Base-by-base conservation (phyloP, 2,888 invertebrate genomes). In the Mythimna pallens region DNA sequence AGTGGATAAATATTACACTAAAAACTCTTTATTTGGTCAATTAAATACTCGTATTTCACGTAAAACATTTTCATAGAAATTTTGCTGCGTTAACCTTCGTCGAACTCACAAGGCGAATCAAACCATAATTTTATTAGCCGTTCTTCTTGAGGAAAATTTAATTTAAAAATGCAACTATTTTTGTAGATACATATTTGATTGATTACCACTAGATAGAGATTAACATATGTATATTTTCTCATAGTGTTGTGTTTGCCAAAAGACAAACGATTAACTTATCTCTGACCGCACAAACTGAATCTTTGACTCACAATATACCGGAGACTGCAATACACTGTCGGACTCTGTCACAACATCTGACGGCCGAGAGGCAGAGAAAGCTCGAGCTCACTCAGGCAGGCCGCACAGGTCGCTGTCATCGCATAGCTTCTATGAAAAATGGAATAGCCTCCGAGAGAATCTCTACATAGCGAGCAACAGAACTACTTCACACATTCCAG, bases 111-210 rank as follows among this genome's bases (percentile, higher is more conserved):
- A 81, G 75, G 83, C 83, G 87, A 87, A 85, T 83, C 80, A 70
- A 83, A 78, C 78, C 81, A 78, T 87, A 87, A 89, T 88, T 92
- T 90, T 82, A 83, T 89, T 90, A 88, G 89, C 90, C 87, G 87
- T 90, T 84, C 92, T 92, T 92, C 89, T 90, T 90, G 88, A 85
- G 88, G 80, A 82, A 88, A 89, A 89, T 91, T 89, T 93, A 86
- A 87, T 94, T 95, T 94, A 85, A 91, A 92, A 95, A 95, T 94
- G 92, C 92, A 94, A 95, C 96, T 96, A 96, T 96, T 96, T 96
- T 96, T 96, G 95, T 96, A 96, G 96, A 94, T 93, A 86, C 86
- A 94, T 95, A 94, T 95, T 93, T 94, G 86, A 95, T 95, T 94
- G 91, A 93, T 92, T 94, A 95, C 94, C 93, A 93, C 93, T 96